Base-by-base conservation (phyloP, 2,113 vertebrate species). In the Mormyrus iriodes region DNA sequence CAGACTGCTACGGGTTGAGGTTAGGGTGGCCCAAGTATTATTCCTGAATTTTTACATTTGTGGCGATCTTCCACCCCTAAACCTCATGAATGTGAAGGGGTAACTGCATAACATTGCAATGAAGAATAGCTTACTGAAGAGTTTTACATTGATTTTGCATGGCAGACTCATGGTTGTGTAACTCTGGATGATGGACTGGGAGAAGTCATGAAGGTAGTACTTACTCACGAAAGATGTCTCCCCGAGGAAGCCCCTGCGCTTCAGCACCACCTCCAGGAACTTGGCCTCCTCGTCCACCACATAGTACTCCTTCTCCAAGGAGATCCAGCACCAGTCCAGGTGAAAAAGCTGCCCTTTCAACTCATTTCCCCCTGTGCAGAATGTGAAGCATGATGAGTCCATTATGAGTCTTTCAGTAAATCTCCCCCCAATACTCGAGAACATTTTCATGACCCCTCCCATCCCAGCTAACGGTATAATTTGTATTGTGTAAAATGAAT, bases 171-270 rank as follows among this genome's bases (percentile, higher is more conserved):
- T 42, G 8, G 87, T 21, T 49, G 27, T 51, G 46, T 31, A 13
- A 79, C 4, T 31, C 17, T 73, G 24, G 44, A 51, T 27, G 27
- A 21, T 9, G 27, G 42, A 87, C 49, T 35, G 85, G 27, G 35
- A 58, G 12, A 42, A 55, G 35, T 21, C 13, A 53, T 21, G 53
- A 35, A 61, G 31, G 4, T 35, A 89, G 2, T 48, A 94, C 98
- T 98, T 95, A 99, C 98, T 97, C 91, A 99, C 95, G 91, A 99
- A 99, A 7, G 98, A 98, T 0, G 98, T 99, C 95, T 99, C 98
- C 89, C 98, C 98, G 85, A 99, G 94, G 91, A 97, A 99, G 10
- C 98, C 98, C 91, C 98, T 96, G 9, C 98, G 96, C 90, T 95
- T 97, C 88, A 99, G 95, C 90, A 96, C 90, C 88, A 99, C 94